Conservation (phyloP, 2,797 vertebrate genomes). For the Xenops minutus region DNA sequence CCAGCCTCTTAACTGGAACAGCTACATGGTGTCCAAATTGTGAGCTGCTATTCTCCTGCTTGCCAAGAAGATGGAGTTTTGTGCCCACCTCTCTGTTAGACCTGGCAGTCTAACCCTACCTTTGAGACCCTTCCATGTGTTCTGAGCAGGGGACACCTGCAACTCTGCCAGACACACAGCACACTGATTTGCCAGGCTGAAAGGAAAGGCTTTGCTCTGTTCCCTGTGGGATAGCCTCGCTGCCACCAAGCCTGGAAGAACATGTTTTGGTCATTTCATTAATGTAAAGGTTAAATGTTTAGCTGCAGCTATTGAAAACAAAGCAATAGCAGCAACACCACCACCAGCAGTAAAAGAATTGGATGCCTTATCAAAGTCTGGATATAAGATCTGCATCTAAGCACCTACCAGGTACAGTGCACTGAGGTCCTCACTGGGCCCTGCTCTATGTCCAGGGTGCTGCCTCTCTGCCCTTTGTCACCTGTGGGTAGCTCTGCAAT, state of each 20-base stretch:
- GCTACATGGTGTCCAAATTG: not conserved
- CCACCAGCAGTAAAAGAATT: not conserved
- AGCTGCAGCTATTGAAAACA: conserved; percentile 39
- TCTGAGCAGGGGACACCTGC: not conserved
- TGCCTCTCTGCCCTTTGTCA: not conserved
- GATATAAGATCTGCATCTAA: not conserved
- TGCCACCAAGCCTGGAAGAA: not conserved
- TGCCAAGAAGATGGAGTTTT: not conserved
- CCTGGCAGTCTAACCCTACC: not conserved
- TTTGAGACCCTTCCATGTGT: not conserved
- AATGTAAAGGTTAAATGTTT: conserved; percentile 44
- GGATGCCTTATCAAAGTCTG: not conserved
- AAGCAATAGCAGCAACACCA: not conserved
- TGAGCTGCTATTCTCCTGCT: not conserved
- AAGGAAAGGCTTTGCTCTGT: not conserved
- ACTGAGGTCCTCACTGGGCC: not conserved
- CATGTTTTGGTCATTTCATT: conserved; percentile 8
- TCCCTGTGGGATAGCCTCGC: not conserved
- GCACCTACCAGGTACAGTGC: not conserved
- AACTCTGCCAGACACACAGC: not conserved
- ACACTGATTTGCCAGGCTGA: not conserved
- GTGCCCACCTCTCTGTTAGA: not conserved
- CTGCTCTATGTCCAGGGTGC: not conserved
- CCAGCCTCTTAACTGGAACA: not conserved
- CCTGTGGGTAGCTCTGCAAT: not conserved